A percentile compares a stretch with the other conserved stretches of the same genome.
Evolutionary conservation across 2,888 invertebrate species (phyloP).

Genomic region (Orthosia cruda): DNA sequence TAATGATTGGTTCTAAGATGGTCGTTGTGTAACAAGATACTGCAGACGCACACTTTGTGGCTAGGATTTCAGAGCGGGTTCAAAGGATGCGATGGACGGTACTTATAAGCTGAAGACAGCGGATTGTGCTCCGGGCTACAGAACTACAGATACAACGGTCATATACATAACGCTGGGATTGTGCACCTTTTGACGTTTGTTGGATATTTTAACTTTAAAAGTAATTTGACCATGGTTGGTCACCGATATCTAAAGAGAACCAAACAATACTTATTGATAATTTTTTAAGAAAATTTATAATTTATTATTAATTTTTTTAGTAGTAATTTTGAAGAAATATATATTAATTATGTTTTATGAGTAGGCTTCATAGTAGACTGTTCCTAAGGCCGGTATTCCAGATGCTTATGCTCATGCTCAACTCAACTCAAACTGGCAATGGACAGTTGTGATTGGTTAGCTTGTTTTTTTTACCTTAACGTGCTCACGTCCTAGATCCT

Average conservation of each 20-base stretch:
- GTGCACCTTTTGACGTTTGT: conserved; percentile 14
- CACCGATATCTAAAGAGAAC: no score
- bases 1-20: conserved; percentile 24
- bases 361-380: no score
- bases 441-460: no score
- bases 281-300: no score
- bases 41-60: conserved; percentile 28
- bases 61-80: conserved; percentile 42
- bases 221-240: neutral
- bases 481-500: no score
- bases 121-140: conserved; percentile 34
- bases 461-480: no score
- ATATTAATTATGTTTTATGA: neutral
- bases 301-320: no score
- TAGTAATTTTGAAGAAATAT: no score
- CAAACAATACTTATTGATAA: no score
- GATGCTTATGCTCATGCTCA: no score
- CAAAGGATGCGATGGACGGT: conserved; percentile 51
- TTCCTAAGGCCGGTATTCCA: no score
- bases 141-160: conserved; percentile 21
- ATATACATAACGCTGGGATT: conserved; percentile 1
- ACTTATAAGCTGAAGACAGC: conserved; percentile 37
- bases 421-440: no score
- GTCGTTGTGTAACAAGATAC: conserved; percentile 34
- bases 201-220: neutral